Conservation (phyloP, 2,113 vertebrate species). For the Thinocorus orbignyianus region DNA sequence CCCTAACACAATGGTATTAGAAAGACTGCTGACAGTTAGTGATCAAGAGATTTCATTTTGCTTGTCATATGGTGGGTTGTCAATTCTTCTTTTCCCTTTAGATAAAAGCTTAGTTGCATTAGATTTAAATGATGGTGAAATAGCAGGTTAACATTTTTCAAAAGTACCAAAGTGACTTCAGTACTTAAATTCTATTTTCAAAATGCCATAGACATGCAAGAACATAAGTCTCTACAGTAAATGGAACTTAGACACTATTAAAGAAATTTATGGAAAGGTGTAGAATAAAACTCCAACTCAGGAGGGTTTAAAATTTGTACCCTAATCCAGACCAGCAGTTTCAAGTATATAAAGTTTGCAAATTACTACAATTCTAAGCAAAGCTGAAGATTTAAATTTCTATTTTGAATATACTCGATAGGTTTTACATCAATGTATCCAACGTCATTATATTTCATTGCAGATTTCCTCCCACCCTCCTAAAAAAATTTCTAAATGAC, state of each 20-base stretch:
- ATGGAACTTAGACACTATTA: neutral
- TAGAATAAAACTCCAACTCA: neutral
- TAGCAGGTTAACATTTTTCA: constrained; percentile 59
- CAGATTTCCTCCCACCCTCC: neutral
- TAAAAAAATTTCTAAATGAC: neutral
- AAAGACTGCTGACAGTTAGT: constrained; percentile 66
- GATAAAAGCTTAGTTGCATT: constrained; percentile 66
- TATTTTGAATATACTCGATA: neutral
- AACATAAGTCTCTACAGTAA: neutral
- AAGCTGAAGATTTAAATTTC: neutral
- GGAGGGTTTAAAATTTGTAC: neutral
- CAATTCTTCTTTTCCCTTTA: constrained; percentile 61
- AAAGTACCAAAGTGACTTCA: constrained; percentile 44
- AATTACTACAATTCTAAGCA: neutral
- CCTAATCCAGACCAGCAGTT: neutral
- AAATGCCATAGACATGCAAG: neutral
- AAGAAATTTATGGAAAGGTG: neutral
- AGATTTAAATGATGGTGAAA: constrained; percentile 66
- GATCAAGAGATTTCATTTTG: constrained; percentile 71
- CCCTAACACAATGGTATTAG: constrained; percentile 65
- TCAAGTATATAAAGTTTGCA: neutral
- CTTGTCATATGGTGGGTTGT: constrained; percentile 69
- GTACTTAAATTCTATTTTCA: constrained; percentile 52
- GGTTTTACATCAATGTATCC: neutral
- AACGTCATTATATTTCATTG: neutral